Evolutionary conservation across 2,113 vertebrate species (phyloP), one percentile per base, ranked within the genome.

Genomic region (Notothenia coriiceps): DNA sequence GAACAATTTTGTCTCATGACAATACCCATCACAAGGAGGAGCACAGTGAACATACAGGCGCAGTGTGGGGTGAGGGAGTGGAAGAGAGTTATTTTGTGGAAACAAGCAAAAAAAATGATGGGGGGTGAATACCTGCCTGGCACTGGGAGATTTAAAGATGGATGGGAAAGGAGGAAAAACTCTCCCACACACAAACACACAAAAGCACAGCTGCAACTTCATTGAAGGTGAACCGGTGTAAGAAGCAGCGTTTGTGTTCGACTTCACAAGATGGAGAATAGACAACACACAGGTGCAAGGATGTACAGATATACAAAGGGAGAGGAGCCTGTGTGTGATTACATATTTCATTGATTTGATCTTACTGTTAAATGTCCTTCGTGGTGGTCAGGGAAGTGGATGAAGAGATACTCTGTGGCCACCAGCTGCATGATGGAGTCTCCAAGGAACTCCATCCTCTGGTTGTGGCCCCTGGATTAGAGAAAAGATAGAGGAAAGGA

Each of bases 371-470:
- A 93, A 90, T 99, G 98, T 85, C 98, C 98, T 93, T 99, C 98
- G 9, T 99, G 98, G 92, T 99, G 98, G 93, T 99, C 98, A 0
- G 98, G 98, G 84, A 99, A 99, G 93, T 99, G 98, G 93, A 99
- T 99, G 94, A 99, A 99, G 89, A 99, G 96, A 90, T 99, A 99
- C 77, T 99, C 98, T 0, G 98, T 99, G 79, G 98, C 98, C 74
- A 99, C 98, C 83, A 99, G 93, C 86, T 99, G 98, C 98, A 99
- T 99, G 93, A 99, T 99, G 22, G 98, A 99, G 92, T 99, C 98
- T 72, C 98, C 98, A 82, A 99, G 94, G 91, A 99, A 99, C 96
- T 99, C 98, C 98, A 99, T 99, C 90, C 98, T 96, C 95, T 99
- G 98, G 91, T 99, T 99, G 89, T 99, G 98, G 82, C 98, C 98